Evolutionary conservation across 2,888 invertebrate species (phyloP).

Genomic region (Mythimna impura): DNA sequence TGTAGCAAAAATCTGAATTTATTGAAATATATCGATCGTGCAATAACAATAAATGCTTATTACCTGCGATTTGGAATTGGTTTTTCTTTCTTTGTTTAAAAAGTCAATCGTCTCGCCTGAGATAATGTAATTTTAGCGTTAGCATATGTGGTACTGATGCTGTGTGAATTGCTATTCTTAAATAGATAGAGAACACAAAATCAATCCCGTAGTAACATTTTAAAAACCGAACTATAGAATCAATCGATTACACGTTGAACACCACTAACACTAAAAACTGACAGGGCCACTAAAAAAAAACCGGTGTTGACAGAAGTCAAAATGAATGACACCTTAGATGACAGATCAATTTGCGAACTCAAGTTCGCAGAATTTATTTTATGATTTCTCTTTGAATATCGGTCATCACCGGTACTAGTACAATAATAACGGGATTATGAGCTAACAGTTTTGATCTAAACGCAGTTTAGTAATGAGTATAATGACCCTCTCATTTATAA

Average conservation of each 20-base stretch:
- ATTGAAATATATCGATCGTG: slow-evolving; percentile 1
- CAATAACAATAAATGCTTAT: background rate
- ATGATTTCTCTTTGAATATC: slow-evolving; percentile 57
- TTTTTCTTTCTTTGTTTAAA: slow-evolving; percentile 7
- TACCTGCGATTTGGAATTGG: slow-evolving; percentile 28
- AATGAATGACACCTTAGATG: slow-evolving; percentile 42
- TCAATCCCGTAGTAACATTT: background rate
- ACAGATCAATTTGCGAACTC: slow-evolving; percentile 13
- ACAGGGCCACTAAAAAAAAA: too few species aligned
- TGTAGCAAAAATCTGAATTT: background rate
- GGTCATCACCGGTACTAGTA: slow-evolving; percentile 50
- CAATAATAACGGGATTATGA: slow-evolving; percentile 54
- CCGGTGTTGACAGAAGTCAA: slow-evolving; percentile 6
- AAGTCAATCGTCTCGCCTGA: slow-evolving; percentile 14
- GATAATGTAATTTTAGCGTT: slow-evolving; percentile 25
- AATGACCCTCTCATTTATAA: slow-evolving; percentile 24
- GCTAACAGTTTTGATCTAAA: slow-evolving; percentile 44
- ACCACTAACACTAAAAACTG: slow-evolving; percentile 22
- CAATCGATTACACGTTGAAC: background rate
- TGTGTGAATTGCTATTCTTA: slow-evolving; percentile 28
- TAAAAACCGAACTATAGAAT: slow-evolving; percentile 40
- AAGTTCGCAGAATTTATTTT: slow-evolving; percentile 28
- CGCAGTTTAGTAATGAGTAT: slow-evolving; percentile 25
- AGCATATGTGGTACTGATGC: slow-evolving; percentile 37
- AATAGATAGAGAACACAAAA: slow-evolving; percentile 14